A percentile compares a stretch with the other conserved stretches of the same genome.
phyloP scores from a whole-genome alignment of 2,888 invertebrate genomes.

The Papilio gigon region DNA sequence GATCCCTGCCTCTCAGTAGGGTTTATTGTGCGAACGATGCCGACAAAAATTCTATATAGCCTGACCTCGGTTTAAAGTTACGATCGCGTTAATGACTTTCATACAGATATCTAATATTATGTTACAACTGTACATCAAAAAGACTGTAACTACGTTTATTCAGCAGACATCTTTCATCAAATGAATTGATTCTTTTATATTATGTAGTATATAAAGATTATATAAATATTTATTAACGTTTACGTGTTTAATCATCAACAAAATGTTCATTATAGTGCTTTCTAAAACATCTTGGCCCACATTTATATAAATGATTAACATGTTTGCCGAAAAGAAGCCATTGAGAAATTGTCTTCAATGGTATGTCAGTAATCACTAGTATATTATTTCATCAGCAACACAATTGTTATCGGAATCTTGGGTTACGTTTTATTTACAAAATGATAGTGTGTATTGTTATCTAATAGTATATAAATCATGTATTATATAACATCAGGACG shows the following conservation, averaged over 20 bases:
- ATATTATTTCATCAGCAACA: background rate
- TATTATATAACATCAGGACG: background rate
- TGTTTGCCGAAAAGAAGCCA: too few species aligned
- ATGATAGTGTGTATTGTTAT: background rate
- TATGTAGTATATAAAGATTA: too few species aligned
- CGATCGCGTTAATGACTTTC: conserved; percentile 7
- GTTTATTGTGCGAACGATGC: conserved; percentile 38
- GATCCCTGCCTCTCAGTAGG: conserved; percentile 37
- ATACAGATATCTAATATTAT: background rate
- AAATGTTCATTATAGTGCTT: too few species aligned
- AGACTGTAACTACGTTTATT: background rate
- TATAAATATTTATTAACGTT: too few species aligned
- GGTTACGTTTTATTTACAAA: background rate
- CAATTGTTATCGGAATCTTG: background rate
- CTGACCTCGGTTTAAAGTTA: conserved; percentile 33
- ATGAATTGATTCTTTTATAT: too few species aligned
- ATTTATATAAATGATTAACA: too few species aligned
- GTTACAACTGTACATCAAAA: background rate
- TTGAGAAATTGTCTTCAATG: too few species aligned
- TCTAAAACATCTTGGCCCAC: too few species aligned
- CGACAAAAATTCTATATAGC: conserved; percentile 29
- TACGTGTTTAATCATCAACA: too few species aligned
- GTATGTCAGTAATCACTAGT: background rate
- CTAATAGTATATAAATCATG: background rate
- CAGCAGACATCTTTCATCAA: too few species aligned